Conservation (phyloP, 1,140 invertebrate species). For the Lucilia cuprina region DNA sequence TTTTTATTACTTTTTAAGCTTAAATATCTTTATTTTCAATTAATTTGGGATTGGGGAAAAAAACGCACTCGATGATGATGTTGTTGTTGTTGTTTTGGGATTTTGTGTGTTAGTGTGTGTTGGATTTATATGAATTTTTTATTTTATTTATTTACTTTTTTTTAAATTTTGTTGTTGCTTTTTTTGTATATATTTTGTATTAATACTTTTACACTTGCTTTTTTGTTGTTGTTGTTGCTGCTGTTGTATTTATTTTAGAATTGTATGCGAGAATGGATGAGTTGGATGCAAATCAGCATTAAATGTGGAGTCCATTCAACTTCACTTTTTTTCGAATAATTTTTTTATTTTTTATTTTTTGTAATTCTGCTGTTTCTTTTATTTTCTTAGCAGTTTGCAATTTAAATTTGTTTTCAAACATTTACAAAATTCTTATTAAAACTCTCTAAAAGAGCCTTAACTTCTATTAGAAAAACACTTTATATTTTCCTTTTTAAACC, state of each 20-base stretch:
- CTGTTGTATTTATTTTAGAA: constrained; percentile 15
- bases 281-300: constrained; percentile 22
- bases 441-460: not conserved
- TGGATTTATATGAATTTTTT: not conserved
- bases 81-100: not conserved
- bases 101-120: not conserved
- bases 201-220: constrained; percentile 22
- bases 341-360: not conserved
- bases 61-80: not conserved
- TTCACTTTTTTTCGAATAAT: constrained; percentile 4
- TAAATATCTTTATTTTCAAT: not conserved
- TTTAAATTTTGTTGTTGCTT: too few species aligned
- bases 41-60: not conserved
- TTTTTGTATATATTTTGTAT: not conserved
- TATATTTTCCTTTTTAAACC: not conserved
- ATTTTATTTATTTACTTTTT: not conserved
- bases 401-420: not conserved
- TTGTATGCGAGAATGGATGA: not conserved
- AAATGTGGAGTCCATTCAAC: constrained; percentile 28
- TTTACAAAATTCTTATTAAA: not conserved
- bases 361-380: not conserved
- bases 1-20: constrained; percentile 6
- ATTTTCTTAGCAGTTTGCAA: not conserved
- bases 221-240: not conserved
- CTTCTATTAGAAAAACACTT: too few species aligned